These are phyloP conservation scores for Heteronetta atricapilla DNA, from an alignment of 2,113 vertebrate species.

Conservation along the genomic window DNA sequence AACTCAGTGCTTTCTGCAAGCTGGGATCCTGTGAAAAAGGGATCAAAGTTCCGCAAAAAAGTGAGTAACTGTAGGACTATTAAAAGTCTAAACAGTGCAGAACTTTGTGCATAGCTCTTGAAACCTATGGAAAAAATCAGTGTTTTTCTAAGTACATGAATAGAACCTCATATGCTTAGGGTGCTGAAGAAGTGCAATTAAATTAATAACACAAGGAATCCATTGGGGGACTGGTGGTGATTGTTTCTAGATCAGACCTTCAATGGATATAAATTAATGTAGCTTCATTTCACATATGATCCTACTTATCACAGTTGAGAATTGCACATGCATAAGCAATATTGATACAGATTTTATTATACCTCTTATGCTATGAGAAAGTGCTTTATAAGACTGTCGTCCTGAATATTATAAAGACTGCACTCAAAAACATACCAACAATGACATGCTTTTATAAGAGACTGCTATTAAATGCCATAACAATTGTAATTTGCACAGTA, in stretches of 20 bases:
- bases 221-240: not conserved
- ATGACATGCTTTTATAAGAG: conserved; percentile 26
- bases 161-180: not conserved
- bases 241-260: conserved; percentile 1
- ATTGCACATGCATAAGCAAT: not conserved
- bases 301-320: not conserved
- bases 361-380: not conserved
- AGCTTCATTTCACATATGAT: conserved; percentile 17
- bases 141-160: not conserved
- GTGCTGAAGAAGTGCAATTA: conserved; percentile 15
- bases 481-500: conserved; percentile 35
- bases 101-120: not conserved
- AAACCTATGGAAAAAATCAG: not conserved
- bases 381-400: conserved; percentile 12
- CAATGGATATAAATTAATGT: conserved; percentile 14
- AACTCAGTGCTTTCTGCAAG: not conserved
- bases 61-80: not conserved
- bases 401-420: not conserved
- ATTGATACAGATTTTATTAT: conserved; percentile 11
- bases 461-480: conserved; percentile 29
- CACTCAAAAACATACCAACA: conserved; percentile 14
- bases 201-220: not conserved
- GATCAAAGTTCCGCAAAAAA: not conserved
- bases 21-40: not conserved
- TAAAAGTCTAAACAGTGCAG: not conserved